Evolutionary conservation across 2,797 vertebrate species (phyloP).

Genomic region (Crax fasciolata): DNA sequence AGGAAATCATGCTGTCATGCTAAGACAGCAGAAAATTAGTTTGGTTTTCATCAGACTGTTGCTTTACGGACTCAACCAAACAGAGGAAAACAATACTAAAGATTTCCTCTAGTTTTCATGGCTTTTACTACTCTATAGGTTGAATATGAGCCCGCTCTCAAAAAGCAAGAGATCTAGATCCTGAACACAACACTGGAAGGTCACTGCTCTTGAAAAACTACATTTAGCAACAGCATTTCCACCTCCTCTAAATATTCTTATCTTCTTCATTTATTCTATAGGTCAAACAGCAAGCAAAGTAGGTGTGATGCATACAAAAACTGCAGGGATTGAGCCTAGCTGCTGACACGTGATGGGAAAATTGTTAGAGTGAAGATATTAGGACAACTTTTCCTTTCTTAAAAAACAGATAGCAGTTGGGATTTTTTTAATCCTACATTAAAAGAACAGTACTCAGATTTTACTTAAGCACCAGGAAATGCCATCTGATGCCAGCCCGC

Average conservation of each 20-base stretch:
- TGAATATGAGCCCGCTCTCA: too few species aligned
- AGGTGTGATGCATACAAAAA: fast-evolving
- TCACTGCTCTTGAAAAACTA: not conserved
- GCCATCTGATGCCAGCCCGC: not conserved
- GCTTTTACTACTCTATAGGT: not conserved
- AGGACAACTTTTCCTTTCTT: not conserved
- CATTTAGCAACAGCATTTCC: not conserved
- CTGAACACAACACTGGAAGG: not conserved
- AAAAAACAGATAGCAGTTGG: not conserved
- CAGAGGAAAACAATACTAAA: not conserved
- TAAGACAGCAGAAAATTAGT: not conserved
- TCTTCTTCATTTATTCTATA: not conserved
- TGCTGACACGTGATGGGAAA: not conserved
- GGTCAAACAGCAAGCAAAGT: not conserved
- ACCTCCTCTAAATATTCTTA: not conserved
- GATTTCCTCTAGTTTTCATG: not conserved
- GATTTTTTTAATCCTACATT: not conserved
- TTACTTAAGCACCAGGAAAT: not conserved
- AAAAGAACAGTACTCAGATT: not conserved
- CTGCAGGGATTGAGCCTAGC: not conserved
- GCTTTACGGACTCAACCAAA: not conserved
- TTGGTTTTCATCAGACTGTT: not conserved
- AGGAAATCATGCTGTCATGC: not conserved
- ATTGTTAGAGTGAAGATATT: not conserved
- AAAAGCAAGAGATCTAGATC: not conserved